Conservation (phyloP, 2,888 invertebrate species). For the Andrena hattorfiana region DNA sequence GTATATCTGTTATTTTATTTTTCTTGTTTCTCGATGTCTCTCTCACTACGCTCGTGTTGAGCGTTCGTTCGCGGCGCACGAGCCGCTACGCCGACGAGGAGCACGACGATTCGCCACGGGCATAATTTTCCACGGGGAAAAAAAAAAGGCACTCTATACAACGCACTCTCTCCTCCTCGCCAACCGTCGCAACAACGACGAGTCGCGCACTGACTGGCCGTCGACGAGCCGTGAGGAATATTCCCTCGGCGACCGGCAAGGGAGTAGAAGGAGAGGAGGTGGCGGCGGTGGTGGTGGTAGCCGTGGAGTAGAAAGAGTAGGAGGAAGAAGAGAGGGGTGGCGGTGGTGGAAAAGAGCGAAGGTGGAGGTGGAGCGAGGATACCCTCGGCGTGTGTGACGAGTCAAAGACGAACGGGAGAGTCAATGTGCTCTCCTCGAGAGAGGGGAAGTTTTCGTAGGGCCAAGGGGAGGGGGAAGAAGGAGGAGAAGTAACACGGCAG, state of each 20-base stretch:
- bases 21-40: background rate
- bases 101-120: conserved; percentile 54
- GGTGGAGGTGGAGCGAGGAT: conserved; percentile 57
- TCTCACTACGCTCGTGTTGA: conserved; percentile 51
- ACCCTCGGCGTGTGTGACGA: conserved; percentile 58
- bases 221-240: conserved; percentile 71
- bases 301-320: conserved; percentile 18
- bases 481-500: conserved; percentile 47
- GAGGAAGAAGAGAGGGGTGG: conserved; percentile 33
- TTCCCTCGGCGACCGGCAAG: conserved; percentile 66
- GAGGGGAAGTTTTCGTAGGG: conserved; percentile 53
- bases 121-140: conserved; percentile 56
- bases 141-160: conserved; percentile 32
- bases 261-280: conserved; percentile 35
- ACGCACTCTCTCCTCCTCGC: conserved; percentile 67
- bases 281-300: conserved; percentile 12
- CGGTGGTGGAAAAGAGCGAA: conserved; percentile 13
- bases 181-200: conserved; percentile 76
- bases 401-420: conserved; percentile 55
- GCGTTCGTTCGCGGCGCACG: conserved; percentile 58
- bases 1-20: background rate
- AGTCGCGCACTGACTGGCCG: conserved; percentile 76
- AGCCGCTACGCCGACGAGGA: conserved; percentile 59
- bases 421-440: conserved; percentile 49
- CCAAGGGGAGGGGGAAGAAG: conserved; percentile 38